Percentiles rank a stretch among this genome's conserved stretches.
These are phyloP conservation scores for Ganaspis sp. DNA, from an alignment of 1,140 invertebrate genomes.

Conservation along the genomic window DNA sequence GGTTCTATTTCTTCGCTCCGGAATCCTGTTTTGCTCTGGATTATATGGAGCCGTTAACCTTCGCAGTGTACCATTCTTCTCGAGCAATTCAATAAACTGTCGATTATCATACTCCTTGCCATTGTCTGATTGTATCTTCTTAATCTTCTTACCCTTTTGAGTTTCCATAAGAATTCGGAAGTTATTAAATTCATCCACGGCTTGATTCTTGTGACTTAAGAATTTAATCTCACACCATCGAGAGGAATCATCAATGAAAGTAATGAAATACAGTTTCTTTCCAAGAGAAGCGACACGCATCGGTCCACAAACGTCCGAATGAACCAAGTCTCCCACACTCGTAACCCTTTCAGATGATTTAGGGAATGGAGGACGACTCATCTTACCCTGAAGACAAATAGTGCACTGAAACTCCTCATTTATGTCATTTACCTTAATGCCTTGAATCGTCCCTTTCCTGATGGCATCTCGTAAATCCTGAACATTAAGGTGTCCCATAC, in stretches of 20 bases:
- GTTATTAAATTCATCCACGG: background rate
- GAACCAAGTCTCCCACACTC: conserved; percentile 54
- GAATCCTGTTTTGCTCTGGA: conserved; percentile 66
- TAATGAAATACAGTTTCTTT: no score
- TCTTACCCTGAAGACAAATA: conserved; percentile 58
- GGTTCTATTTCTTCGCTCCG: conserved; percentile 55
- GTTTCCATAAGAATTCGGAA: conserved; percentile 36
- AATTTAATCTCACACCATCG: no score
- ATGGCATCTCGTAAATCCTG: conserved; percentile 26
- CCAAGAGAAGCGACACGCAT: no score
- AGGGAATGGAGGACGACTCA: conserved; percentile 47
- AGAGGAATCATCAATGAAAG: no score
- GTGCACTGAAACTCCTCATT: conserved; percentile 51
- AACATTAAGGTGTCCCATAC: conserved; percentile 42
- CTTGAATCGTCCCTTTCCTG: conserved; percentile 27
- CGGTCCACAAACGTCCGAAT: no score
- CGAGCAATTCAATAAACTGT: conserved; percentile 60
- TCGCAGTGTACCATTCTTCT: conserved; percentile 58
- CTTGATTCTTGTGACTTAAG: background rate
- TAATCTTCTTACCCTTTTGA: conserved; percentile 67
- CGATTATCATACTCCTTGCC: conserved; percentile 68
- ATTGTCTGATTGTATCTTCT: conserved; percentile 69
- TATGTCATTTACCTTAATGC: conserved; percentile 33
- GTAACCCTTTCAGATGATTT: conserved; percentile 38
- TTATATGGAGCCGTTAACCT: conserved; percentile 60